phyloP scores from a whole-genome alignment of 2,888 invertebrate genomes.

The Phalera bucephala region DNA sequence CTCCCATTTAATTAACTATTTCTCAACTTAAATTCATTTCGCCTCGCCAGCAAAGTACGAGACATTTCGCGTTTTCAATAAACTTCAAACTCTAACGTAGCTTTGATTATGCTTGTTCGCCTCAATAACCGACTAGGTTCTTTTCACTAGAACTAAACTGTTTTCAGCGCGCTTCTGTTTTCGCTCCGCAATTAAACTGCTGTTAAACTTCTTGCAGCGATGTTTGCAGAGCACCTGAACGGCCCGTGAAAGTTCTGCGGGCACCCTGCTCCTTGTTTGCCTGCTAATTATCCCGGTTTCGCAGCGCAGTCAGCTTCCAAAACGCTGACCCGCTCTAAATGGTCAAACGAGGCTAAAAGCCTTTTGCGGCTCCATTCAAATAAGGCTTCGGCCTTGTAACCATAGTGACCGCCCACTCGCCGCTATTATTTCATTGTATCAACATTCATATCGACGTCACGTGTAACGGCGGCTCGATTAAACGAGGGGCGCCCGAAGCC shows the following conservation, averaged over 20 bases:
- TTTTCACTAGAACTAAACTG: constrained; percentile 74
- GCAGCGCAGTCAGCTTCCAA: constrained; percentile 65
- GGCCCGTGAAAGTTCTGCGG: constrained; percentile 72
- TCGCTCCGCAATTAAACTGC: constrained; percentile 80
- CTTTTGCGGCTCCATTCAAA: constrained; percentile 64
- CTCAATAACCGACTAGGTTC: constrained; percentile 65
- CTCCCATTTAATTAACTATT: constrained; percentile 25
- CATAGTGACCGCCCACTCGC: constrained; percentile 71
- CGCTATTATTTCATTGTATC: constrained; percentile 77
- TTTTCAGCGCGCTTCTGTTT: constrained; percentile 78
- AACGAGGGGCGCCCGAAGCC: constrained; percentile 77
- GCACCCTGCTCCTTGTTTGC: constrained; percentile 72
- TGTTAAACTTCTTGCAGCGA: constrained; percentile 80
- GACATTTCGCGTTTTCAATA: constrained; percentile 56
- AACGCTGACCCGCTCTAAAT: constrained; percentile 70
- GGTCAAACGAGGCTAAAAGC: constrained; percentile 75
- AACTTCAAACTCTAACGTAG: constrained; percentile 49
- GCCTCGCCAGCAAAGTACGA: constrained; percentile 17
- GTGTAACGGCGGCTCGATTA: constrained; percentile 69
- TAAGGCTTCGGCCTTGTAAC: constrained; percentile 66
- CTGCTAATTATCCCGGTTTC: constrained; percentile 75
- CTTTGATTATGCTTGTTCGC: constrained; percentile 51
- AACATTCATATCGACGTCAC: constrained; percentile 77
- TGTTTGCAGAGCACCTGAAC: constrained; percentile 80
- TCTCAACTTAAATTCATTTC: constrained; percentile 39